Conservation (phyloP, 2,888 invertebrate genomes). For the Drepana falcataria region DNA sequence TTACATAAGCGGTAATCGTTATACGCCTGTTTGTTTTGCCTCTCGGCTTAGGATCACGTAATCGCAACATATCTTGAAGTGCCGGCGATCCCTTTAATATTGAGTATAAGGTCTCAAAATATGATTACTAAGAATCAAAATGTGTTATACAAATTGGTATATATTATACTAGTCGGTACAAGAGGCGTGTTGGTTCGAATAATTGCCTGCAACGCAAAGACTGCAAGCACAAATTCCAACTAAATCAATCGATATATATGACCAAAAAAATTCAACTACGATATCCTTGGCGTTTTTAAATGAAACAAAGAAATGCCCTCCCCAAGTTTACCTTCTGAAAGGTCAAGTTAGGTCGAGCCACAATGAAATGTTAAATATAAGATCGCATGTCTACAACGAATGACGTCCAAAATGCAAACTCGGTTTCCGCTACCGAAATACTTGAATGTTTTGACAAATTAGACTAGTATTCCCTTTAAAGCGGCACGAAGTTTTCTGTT, state of each 20-base stretch:
- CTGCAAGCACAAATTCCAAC: too few species aligned
- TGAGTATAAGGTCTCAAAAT: too few species aligned
- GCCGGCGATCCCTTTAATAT: too few species aligned
- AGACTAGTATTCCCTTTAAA: slow-evolving; percentile 25
- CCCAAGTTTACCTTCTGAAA: slow-evolving; percentile 36
- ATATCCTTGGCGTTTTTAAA: slow-evolving; percentile 27
- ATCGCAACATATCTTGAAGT: not conserved
- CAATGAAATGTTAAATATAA: slow-evolving; percentile 67
- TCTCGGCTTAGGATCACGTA: slow-evolving; percentile 1
- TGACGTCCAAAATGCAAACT: slow-evolving; percentile 53
- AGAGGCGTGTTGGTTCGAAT: too few species aligned
- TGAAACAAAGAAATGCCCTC: slow-evolving; percentile 16
- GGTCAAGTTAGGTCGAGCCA: slow-evolving; percentile 50
- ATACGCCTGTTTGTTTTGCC: slow-evolving; percentile 17
- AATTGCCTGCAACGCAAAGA: too few species aligned
- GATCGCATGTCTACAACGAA: slow-evolving; percentile 60
- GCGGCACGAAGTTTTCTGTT: slow-evolving; percentile 13
- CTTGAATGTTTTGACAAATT: slow-evolving; percentile 33
- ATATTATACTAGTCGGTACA: too few species aligned
- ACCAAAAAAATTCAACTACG: not conserved
- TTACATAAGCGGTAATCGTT: slow-evolving; percentile 29
- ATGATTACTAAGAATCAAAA: too few species aligned
- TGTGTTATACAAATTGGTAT: too few species aligned
- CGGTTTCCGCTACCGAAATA: slow-evolving; percentile 39
- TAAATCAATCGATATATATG: too few species aligned